A percentile compares a stretch with the other conserved stretches of the same genome.
Evolutionary conservation across 2,113 vertebrate species (phyloP).

Genomic region (Aphelocoma coerulescens): DNA sequence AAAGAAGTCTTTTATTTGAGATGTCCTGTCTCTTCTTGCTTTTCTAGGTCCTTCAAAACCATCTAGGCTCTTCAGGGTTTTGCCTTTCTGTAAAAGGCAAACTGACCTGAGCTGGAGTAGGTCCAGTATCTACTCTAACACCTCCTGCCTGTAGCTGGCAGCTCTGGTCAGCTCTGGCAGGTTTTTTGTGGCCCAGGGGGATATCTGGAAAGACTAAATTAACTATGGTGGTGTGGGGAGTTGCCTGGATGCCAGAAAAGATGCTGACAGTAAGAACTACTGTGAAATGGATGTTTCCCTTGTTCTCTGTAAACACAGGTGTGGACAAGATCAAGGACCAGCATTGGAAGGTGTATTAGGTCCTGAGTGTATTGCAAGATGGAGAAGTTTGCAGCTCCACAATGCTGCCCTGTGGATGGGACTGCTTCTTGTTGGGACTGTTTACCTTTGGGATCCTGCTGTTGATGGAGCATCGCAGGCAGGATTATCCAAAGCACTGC

Average conservation of each 20-base stretch:
- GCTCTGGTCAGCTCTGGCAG: neutral
- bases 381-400: neutral
- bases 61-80: neutral
- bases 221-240: neutral
- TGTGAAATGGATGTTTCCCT: neutral
- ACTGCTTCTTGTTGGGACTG: neutral
- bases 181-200: neutral
- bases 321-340: neutral
- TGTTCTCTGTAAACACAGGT: neutral
- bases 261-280: neutral
- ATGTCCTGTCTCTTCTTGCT: neutral
- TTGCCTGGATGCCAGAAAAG: neutral
- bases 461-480: neutral
- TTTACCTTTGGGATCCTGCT: neutral
- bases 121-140: neutral
- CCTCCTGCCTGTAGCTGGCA: neutral
- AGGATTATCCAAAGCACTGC: neutral
- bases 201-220: slow-evolving; percentile 5
- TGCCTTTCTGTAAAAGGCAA: neutral
- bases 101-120: neutral
- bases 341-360: neutral
- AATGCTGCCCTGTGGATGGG: neutral
- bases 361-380: neutral
- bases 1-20: neutral
- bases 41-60: neutral